Conservation (phyloP, 2,888 invertebrate species). For the Antitype chi region DNA sequence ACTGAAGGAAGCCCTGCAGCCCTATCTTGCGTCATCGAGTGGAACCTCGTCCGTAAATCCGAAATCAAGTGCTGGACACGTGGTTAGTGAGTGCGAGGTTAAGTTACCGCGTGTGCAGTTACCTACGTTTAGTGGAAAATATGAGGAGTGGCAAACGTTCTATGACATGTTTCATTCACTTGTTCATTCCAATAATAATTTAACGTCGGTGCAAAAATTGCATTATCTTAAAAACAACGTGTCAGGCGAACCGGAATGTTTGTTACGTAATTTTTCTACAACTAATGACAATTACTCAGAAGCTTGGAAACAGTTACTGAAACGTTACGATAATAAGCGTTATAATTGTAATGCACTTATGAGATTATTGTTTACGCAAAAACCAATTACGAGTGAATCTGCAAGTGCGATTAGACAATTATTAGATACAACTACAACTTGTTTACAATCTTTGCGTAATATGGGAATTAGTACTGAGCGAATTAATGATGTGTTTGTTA, state of each 20-base stretch:
- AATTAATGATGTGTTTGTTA: neutral
- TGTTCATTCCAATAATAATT: slow-evolving; percentile 26
- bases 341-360: slow-evolving; percentile 30
- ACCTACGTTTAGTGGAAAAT: slow-evolving; percentile 9
- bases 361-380: neutral
- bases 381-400: neutral
- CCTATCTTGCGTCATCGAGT: slow-evolving; percentile 4
- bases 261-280: slow-evolving; percentile 34
- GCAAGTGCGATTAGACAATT: neutral
- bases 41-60: neutral
- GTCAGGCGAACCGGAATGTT: slow-evolving; percentile 17
- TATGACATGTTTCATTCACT: slow-evolving; percentile 28
- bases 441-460: neutral
- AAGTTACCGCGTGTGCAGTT: slow-evolving; percentile 19
- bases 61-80: neutral
- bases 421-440: neutral
- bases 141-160: slow-evolving; percentile 37
- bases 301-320: slow-evolving; percentile 16
- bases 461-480: neutral
- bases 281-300: slow-evolving; percentile 17
- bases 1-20: slow-evolving; percentile 12
- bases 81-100: neutral
- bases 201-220: slow-evolving; percentile 25
- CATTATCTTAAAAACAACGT: slow-evolving; percentile 37
- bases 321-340: slow-evolving; percentile 35